Evolutionary conservation across 1,140 invertebrate species (phyloP).

Genomic region (Cataglyphis hispanica): DNA sequence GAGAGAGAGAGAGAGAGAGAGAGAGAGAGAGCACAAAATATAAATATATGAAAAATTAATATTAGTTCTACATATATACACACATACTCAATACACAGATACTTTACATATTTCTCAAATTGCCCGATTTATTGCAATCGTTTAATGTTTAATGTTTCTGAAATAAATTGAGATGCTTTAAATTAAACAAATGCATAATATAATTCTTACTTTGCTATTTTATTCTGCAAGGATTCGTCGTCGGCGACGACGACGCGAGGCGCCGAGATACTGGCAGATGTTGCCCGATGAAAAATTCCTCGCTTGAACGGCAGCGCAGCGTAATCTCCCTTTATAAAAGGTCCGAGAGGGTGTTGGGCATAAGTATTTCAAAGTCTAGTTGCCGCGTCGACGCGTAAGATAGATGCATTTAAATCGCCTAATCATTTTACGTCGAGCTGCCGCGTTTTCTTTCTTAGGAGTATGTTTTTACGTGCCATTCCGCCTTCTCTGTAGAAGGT

Average conservation of each 20-base stretch:
- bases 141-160: background rate
- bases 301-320: conserved; percentile 26
- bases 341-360: conserved; percentile 24
- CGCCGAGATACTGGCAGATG: conserved; percentile 64
- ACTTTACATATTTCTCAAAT: no score
- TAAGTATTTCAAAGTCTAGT: conserved; percentile 56
- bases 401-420: conserved; percentile 66
- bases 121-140: background rate
- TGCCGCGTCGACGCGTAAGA: conserved; percentile 43
- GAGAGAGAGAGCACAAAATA: background rate
- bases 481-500: background rate
- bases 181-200: background rate
- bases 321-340: conserved; percentile 59
- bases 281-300: conserved; percentile 67
- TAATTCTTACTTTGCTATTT: background rate
- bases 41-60: background rate
- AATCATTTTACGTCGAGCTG: conserved; percentile 64
- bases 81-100: no score
- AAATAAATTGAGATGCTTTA: background rate
- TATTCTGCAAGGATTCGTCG: background rate
- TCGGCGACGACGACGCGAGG: conserved; percentile 1
- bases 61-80: background rate
- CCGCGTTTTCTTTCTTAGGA: background rate
- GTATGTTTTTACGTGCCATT: background rate
- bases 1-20: no score